Percentiles rank a stretch among this genome's conserved stretches.
Evolutionary conservation across 2,888 invertebrate genomes (phyloP).

Genomic region (Lysandra coridon): DNA sequence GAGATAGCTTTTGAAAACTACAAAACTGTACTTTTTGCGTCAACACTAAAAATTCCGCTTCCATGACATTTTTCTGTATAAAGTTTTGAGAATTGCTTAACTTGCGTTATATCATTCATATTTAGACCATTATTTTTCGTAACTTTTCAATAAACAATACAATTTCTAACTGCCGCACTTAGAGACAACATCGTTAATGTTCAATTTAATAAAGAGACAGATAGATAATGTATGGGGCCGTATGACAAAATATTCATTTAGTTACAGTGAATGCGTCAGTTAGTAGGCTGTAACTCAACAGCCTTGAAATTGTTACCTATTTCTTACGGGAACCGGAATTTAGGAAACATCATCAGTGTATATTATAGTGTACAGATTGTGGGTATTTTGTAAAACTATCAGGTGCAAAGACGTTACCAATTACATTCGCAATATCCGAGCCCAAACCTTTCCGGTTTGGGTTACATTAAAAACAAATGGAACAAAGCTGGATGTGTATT

Average conservation of each 20-base stretch:
- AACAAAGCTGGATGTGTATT: neutral
- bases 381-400: neutral
- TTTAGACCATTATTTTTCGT: too few relatives aligned
- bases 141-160: too few relatives aligned
- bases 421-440: conserved; percentile 5
- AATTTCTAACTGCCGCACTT: too few relatives aligned
- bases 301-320: too few relatives aligned
- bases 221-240: too few relatives aligned
- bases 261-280: too few relatives aligned
- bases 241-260: too few relatives aligned
- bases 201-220: too few relatives aligned
- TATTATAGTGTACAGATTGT: neutral
- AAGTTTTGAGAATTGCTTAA: neutral
- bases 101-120: neutral
- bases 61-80: neutral
- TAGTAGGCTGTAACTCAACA: too few relatives aligned
- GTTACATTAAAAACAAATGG: neutral
- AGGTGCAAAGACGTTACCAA: neutral
- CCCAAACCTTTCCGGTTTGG: conserved; percentile 1
- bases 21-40: conserved; percentile 11
- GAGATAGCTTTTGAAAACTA: conserved; percentile 3
- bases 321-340: neutral
- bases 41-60: neutral
- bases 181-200: too few relatives aligned
- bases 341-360: neutral